Percentiles rank a stretch among this genome's conserved stretches.
Conservation (phyloP, 1,140 invertebrate species). For the Achroia grisella region DNA sequence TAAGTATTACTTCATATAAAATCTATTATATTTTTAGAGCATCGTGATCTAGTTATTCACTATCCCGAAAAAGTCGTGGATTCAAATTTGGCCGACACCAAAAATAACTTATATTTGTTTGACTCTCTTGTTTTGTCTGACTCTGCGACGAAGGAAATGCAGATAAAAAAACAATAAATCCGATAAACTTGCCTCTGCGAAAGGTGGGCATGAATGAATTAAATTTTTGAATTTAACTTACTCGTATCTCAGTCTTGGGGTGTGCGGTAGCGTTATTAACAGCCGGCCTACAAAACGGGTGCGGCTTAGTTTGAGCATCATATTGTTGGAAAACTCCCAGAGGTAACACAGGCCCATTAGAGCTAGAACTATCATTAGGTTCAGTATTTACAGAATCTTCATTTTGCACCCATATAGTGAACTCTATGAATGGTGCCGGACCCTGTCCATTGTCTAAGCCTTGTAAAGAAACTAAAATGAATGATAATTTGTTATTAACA, state of each 20-base stretch:
- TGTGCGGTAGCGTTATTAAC: slow-evolving; percentile 58
- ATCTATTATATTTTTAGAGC: too few relatives aligned
- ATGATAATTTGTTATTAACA: neutral
- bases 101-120: too few relatives aligned
- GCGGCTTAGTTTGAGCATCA: slow-evolving; percentile 51
- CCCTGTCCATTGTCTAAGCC: slow-evolving; percentile 55
- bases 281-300: slow-evolving; percentile 41
- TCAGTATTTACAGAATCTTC: slow-evolving; percentile 23
- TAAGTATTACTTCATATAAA: too few relatives aligned
- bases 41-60: too few relatives aligned
- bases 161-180: too few relatives aligned
- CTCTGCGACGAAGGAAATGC: too few relatives aligned
- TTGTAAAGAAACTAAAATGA: slow-evolving; percentile 43
- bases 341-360: slow-evolving; percentile 9
- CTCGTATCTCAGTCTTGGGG: slow-evolving; percentile 60
- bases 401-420: slow-evolving; percentile 55
- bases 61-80: too few relatives aligned
- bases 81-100: too few relatives aligned
- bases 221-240: slow-evolving; percentile 11
- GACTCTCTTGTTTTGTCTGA: too few relatives aligned
- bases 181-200: too few relatives aligned
- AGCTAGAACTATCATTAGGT: slow-evolving; percentile 13
- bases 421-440: slow-evolving; percentile 49
- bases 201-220: too few relatives aligned
- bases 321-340: slow-evolving; percentile 51